Conservation (phyloP, 2,888 invertebrate species). For the Acanthoscelides obtectus region DNA sequence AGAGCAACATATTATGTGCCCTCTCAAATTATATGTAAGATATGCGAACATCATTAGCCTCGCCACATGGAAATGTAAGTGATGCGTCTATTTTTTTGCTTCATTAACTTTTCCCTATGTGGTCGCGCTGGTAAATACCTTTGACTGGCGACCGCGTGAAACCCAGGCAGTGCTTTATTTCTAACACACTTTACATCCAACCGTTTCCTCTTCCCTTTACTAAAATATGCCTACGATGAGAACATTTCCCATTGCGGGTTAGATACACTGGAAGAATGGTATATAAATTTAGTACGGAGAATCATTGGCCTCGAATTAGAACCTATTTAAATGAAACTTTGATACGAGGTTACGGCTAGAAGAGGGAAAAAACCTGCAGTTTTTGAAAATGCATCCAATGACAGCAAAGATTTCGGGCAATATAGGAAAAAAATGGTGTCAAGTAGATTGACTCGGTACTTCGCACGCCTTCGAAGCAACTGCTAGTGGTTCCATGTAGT, state of each 20-base stretch:
- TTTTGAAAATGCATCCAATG: too few species aligned
- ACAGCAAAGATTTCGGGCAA: too few species aligned
- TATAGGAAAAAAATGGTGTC: too few species aligned
- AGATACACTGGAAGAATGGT: not conserved
- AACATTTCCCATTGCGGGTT: not conserved
- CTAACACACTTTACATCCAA: not conserved
- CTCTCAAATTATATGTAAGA: not conserved
- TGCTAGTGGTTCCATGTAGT: too few species aligned
- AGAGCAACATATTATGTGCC: not conserved
- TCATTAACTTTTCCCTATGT: not conserved
- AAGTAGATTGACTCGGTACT: too few species aligned
- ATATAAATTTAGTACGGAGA: too few species aligned
- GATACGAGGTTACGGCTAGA: too few species aligned
- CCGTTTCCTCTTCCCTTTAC: not conserved
- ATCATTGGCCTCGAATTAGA: too few species aligned
- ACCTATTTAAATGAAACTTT: too few species aligned
- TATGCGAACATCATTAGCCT: not conserved
- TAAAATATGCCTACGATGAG: not conserved
- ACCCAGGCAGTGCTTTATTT: not conserved
- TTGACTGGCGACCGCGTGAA: not conserved
- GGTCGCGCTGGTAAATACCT: not conserved
- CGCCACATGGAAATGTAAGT: not conserved
- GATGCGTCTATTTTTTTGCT: not conserved
- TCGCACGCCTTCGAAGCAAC: too few species aligned
- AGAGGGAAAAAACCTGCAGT: too few species aligned